phyloP scores from a whole-genome alignment of 2,888 invertebrate species.

The Watsonalla binaria region DNA sequence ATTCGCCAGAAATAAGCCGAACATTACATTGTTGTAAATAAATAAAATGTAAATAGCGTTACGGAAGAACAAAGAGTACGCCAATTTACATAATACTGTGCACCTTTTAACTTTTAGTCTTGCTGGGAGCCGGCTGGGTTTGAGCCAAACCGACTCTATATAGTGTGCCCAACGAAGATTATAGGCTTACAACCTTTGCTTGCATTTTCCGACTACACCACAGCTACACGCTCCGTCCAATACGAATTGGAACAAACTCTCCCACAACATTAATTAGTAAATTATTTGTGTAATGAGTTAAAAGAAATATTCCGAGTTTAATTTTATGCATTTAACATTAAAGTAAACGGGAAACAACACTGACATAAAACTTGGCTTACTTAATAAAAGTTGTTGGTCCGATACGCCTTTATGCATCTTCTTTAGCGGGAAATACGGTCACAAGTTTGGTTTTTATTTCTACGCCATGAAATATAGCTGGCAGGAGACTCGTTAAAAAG shows the following conservation, averaged over 20 bases:
- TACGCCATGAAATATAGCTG: conserved; percentile 54
- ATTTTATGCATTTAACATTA: neutral
- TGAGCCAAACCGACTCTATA: conserved; percentile 68
- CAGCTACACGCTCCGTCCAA: too few relatives aligned
- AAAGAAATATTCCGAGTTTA: too few relatives aligned
- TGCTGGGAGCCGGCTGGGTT: conserved; percentile 53
- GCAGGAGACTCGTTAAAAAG: conserved; percentile 65
- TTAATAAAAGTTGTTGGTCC: conserved; percentile 29
- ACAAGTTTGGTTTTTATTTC: conserved; percentile 57
- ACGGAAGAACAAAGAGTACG: conserved; percentile 68
- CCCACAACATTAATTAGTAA: too few relatives aligned
- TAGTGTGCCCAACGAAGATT: conserved; percentile 57
- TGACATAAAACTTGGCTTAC: conserved; percentile 13
- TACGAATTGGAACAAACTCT: too few relatives aligned
- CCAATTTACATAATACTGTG: conserved; percentile 73
- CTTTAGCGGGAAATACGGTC: conserved; percentile 27
- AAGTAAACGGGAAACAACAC: neutral
- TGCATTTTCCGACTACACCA: conserved; percentile 1
- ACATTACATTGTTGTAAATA: conserved; percentile 61
- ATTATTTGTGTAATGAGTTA: too few relatives aligned
- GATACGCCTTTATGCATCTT: conserved; percentile 3
- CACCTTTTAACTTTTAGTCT: conserved; percentile 68
- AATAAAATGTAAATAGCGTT: conserved; percentile 70
- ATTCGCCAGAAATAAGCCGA: conserved; percentile 36
- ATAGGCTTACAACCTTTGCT: conserved; percentile 57